Conservation (phyloP, 2,888 invertebrate genomes). For the Synanthedon andrenaeformis region DNA sequence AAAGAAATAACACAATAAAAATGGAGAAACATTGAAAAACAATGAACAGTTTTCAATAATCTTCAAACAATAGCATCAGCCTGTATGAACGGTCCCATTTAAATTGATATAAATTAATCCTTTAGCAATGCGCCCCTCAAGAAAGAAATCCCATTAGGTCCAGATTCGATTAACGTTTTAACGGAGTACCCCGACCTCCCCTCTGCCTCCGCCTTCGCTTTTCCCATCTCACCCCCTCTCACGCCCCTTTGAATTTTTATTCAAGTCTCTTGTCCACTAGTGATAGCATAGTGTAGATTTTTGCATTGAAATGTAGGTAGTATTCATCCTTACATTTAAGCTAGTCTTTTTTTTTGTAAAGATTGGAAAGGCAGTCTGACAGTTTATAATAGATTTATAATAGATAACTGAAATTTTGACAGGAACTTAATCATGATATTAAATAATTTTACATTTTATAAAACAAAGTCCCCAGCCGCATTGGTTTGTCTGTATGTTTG, state of each 20-base stretch:
- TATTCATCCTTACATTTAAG: no score
- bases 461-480: no score
- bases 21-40: neutral
- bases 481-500: no score
- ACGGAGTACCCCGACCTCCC: slow-evolving; percentile 24
- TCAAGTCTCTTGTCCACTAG: neutral
- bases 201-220: neutral
- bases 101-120: slow-evolving; percentile 71
- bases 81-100: slow-evolving; percentile 49
- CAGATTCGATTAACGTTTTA: slow-evolving; percentile 69
- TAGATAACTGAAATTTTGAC: no score
- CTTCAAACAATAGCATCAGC: slow-evolving; percentile 15
- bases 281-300: neutral
- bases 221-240: slow-evolving; percentile 11
- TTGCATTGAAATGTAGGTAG: no score
- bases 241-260: slow-evolving; percentile 14
- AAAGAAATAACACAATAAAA: neutral
- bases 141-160: slow-evolving; percentile 69
- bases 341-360: no score
- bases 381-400: no score
- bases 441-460: no score
- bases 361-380: no score
- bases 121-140: slow-evolving; percentile 63
- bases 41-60: neutral
- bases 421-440: no score